Conservation (phyloP, 2,113 vertebrate species). For the Cisticola juncidis region DNA sequence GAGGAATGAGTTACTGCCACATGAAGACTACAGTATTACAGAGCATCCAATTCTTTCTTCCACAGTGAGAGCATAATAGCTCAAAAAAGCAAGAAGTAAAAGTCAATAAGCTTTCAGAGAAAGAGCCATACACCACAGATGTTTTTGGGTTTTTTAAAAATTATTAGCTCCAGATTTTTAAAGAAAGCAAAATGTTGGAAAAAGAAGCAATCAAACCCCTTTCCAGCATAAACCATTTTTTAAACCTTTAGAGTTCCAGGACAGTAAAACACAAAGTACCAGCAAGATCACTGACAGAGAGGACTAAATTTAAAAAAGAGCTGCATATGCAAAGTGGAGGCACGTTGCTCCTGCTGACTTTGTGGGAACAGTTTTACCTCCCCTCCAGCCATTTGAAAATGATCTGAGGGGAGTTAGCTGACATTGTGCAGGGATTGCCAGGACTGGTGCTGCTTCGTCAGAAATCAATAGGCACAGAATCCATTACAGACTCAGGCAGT, state of each 20-base stretch:
- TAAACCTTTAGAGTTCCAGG: background rate
- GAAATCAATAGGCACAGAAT: background rate
- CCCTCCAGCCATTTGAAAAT: background rate
- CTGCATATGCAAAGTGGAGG: background rate
- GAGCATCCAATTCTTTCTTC: background rate
- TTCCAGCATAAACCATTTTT: background rate
- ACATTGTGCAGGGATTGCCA: background rate
- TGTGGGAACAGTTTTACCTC: background rate
- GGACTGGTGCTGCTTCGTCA: background rate
- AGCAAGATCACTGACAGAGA: background rate
- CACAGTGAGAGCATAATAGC: background rate
- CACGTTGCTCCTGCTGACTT: background rate
- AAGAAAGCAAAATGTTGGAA: background rate
- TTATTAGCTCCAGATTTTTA: slow-evolving; percentile 9
- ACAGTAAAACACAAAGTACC: background rate
- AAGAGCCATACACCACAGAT: background rate
- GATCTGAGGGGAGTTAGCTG: background rate
- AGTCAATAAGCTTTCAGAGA: background rate
- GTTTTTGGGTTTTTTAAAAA: background rate
- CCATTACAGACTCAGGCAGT: background rate
- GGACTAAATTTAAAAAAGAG: background rate
- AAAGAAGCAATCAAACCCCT: background rate
- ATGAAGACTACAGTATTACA: background rate
- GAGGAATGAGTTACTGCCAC: slow-evolving; percentile 12
- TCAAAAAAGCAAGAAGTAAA: slow-evolving; percentile 10